phyloP scores from a whole-genome alignment of 1,140 invertebrate species.

The Xylocopa sonorina region DNA sequence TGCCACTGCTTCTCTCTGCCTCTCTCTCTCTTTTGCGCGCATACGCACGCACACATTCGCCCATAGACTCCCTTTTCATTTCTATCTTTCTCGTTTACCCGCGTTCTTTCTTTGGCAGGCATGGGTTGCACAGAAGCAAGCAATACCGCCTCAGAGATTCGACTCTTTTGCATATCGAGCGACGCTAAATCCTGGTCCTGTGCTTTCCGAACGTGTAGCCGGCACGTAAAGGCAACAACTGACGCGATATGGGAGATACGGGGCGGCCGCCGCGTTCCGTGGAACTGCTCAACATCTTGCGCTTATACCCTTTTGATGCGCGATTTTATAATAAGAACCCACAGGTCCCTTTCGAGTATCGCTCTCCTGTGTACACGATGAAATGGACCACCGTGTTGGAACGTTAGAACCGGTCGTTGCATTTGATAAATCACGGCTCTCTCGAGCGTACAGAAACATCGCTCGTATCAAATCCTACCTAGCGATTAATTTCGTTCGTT shows the following conservation, averaged over 20 bases:
- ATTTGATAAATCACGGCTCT: no score
- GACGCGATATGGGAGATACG: not conserved
- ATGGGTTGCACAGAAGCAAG: slow-evolving; percentile 17
- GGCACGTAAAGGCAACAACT: slow-evolving; percentile 18
- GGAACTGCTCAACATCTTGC: not conserved
- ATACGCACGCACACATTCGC: no score
- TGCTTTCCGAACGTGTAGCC: slow-evolving; percentile 35
- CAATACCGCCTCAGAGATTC: slow-evolving; percentile 45
- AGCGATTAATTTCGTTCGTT: no score
- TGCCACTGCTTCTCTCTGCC: not conserved
- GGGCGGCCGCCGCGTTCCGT: no score
- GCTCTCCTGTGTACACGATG: not conserved
- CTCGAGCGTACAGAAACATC: no score
- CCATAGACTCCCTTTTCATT: not conserved
- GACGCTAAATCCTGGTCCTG: slow-evolving; percentile 50
- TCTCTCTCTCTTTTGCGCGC: not conserved
- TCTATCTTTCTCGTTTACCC: not conserved
- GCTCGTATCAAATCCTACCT: no score
- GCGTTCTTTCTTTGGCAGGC: not conserved
- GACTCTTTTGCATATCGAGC: slow-evolving; percentile 59
- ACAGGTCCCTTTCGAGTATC: not conserved
- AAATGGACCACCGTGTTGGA: not conserved
- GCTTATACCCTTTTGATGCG: not conserved
- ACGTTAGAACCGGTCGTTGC: no score
- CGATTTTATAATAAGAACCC: not conserved